phyloP scores from a whole-genome alignment of 2,888 invertebrate genomes.

The Julus scandinavius region DNA sequence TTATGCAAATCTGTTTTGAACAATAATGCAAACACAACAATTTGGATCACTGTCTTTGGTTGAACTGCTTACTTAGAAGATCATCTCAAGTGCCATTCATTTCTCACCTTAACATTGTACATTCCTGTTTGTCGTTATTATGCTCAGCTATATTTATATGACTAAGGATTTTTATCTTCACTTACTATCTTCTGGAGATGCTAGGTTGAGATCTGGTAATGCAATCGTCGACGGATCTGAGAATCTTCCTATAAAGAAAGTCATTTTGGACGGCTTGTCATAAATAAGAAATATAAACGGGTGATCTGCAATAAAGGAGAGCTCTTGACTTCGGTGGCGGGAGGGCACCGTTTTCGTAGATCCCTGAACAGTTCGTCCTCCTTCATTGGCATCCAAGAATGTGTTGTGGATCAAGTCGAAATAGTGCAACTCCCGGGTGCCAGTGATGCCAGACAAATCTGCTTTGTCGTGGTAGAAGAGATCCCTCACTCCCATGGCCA shows the following conservation, averaged over 20 bases:
- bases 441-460: conserved; percentile 50
- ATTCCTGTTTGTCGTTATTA: not conserved
- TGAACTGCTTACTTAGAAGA: too few relatives aligned
- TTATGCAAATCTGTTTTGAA: too few relatives aligned
- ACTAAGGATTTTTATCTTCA: not conserved
- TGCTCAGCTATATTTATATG: not conserved
- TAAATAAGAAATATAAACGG: conserved; percentile 54
- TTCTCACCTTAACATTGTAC: too few relatives aligned
- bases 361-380: not conserved
- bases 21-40: too few relatives aligned
- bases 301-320: conserved; percentile 50
- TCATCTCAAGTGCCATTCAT: too few relatives aligned
- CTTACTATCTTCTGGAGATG: not conserved
- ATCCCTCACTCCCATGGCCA: conserved; percentile 32
- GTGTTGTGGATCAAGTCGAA: conserved; percentile 48
- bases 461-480: conserved; percentile 43
- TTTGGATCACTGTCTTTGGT: too few relatives aligned
- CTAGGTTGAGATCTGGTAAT: conserved; percentile 14
- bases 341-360: not conserved
- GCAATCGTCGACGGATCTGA: conserved; percentile 49
- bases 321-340: conserved; percentile 39
- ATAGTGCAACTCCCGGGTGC: conserved; percentile 40
- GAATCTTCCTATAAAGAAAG: conserved; percentile 52
- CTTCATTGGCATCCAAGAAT: conserved; percentile 51
- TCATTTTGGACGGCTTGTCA: conserved; percentile 52